phyloP scores from a whole-genome alignment of 2,888 invertebrate species.

The Caenorhabditis sp. region DNA sequence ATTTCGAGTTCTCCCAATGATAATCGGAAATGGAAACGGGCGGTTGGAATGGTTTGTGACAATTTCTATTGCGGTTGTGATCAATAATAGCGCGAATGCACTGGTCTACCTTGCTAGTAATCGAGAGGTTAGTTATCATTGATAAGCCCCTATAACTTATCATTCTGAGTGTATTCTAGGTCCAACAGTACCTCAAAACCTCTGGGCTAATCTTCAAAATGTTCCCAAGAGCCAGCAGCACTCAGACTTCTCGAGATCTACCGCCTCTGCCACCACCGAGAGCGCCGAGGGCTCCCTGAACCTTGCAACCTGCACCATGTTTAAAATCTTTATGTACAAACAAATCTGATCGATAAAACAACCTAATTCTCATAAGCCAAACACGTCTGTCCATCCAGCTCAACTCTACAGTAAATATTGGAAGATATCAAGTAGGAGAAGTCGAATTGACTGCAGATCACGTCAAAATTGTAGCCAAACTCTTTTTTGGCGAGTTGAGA shows the following conservation, averaged over 20 bases:
- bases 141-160: too few relatives aligned
- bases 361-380: constrained; percentile 66
- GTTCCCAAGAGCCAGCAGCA: too few relatives aligned
- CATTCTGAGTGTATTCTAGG: too few relatives aligned
- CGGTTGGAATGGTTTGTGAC: neutral
- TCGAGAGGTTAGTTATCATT: neutral
- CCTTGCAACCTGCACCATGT: too few relatives aligned
- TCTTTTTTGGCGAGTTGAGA: constrained; percentile 63
- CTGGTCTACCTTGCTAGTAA: neutral
- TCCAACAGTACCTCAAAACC: too few relatives aligned
- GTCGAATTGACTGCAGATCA: constrained; percentile 66
- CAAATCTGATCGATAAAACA: neutral
- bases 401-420: constrained; percentile 63
- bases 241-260: too few relatives aligned
- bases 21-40: neutral
- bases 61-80: neutral
- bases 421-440: constrained; percentile 66
- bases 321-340: constrained; percentile 5
- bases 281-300: too few relatives aligned
- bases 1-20: neutral
- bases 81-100: neutral
- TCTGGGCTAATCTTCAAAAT: too few relatives aligned
- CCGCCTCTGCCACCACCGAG: too few relatives aligned
- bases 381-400: constrained; percentile 59
- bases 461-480: constrained; percentile 70